Conservation (phyloP, 2,797 vertebrate species). For the Lophotriccus pileatus region DNA sequence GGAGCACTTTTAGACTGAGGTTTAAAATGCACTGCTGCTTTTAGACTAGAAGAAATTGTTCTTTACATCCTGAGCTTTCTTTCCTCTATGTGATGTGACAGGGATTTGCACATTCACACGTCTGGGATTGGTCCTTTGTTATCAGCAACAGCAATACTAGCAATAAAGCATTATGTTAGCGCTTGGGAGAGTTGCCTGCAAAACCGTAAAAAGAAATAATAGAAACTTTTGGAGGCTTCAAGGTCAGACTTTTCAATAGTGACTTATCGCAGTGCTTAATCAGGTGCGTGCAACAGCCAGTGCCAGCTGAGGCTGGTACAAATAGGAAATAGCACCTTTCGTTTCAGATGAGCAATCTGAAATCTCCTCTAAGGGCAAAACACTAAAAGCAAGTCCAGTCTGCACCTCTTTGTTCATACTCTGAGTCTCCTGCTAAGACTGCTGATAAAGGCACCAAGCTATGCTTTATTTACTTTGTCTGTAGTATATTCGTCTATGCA, state of each 20-base stretch:
- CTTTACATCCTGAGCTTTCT: background rate
- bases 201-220: slow-evolving; percentile 10
- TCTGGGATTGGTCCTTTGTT: background rate
- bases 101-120: background rate
- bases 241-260: slow-evolving; percentile 20
- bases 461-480: background rate
- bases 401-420: background rate
- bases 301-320: background rate
- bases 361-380: background rate
- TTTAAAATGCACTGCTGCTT: background rate
- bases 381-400: background rate
- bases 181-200: background rate
- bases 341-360: background rate
- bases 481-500: background rate
- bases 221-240: slow-evolving; percentile 40
- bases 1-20: background rate
- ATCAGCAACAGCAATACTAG: background rate
- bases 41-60: background rate
- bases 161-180: slow-evolving; percentile 11
- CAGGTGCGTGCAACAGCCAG: background rate
- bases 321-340: background rate
- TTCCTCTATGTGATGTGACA: background rate
- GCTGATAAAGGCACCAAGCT: background rate
- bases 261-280: background rate
- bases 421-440: background rate